Conservation (phyloP, 2,888 invertebrate genomes). For the Phania funesta region DNA sequence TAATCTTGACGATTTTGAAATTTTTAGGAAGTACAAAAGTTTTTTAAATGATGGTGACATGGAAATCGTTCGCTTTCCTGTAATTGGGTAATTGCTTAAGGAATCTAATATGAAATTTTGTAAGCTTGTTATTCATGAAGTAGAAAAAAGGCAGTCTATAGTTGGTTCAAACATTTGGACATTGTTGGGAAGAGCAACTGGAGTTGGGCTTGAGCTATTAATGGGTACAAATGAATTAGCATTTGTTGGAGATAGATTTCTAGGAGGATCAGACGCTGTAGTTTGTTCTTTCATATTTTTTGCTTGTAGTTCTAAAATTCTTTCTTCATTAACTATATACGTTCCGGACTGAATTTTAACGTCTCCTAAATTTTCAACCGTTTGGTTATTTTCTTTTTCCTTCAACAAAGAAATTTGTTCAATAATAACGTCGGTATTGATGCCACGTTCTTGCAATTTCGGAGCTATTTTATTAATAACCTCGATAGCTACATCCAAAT, state of each 20-base stretch:
- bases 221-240: too few relatives aligned
- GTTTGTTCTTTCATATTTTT: background rate
- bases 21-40: too few relatives aligned
- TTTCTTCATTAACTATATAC: constrained; percentile 8
- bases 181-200: background rate
- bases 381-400: background rate
- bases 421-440: constrained; percentile 25
- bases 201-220: background rate
- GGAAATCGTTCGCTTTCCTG: background rate
- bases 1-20: too few relatives aligned
- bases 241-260: background rate
- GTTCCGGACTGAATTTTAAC: constrained; percentile 10
- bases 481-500: constrained; percentile 39
- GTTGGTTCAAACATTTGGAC: background rate
- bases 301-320: constrained; percentile 6
- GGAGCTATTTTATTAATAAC: constrained; percentile 26
- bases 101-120: too few relatives aligned
- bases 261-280: background rate
- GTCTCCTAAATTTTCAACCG: constrained; percentile 9
- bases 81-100: too few relatives aligned
- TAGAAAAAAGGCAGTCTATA: background rate
- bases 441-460: constrained; percentile 30
- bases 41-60: too few relatives aligned
- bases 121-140: background rate
- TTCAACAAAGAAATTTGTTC: constrained; percentile 5